phyloP scores from a whole-genome alignment of 2,113 vertebrate genomes.

The Onychorhynchus coronatus region DNA sequence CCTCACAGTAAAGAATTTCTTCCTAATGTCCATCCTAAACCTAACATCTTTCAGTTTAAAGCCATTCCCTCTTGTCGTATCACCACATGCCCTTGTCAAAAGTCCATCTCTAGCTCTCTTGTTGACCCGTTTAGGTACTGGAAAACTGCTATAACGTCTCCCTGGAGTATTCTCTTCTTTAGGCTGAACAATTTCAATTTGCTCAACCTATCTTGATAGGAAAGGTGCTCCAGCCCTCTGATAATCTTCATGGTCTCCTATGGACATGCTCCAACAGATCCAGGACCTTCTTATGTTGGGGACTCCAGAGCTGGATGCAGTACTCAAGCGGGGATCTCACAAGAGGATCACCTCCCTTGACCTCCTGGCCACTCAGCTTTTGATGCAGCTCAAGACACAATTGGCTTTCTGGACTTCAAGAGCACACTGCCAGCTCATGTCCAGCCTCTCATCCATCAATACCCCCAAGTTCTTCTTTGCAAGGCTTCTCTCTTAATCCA shows the following conservation, averaged over 20 bases:
- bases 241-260: neutral
- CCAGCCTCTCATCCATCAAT: neutral
- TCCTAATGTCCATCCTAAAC: neutral
- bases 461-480: neutral
- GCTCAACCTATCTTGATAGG: neutral
- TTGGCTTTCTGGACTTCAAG: neutral
- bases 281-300: neutral
- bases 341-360: neutral
- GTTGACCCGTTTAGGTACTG: neutral
- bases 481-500: neutral
- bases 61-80: accelerated
- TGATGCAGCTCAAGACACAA: accelerated
- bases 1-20: neutral
- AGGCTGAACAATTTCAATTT: neutral
- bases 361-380: neutral
- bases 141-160: no score
- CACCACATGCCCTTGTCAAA: neutral
- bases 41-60: neutral
- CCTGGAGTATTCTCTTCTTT: neutral
- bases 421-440: accelerated
- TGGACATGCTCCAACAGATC: neutral
- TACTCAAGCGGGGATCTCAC: neutral
- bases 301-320: neutral
- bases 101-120: neutral
- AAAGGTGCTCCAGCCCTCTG: neutral